phyloP scores from a whole-genome alignment of 2,797 vertebrate genomes.

The Acanthurus tractus region DNA sequence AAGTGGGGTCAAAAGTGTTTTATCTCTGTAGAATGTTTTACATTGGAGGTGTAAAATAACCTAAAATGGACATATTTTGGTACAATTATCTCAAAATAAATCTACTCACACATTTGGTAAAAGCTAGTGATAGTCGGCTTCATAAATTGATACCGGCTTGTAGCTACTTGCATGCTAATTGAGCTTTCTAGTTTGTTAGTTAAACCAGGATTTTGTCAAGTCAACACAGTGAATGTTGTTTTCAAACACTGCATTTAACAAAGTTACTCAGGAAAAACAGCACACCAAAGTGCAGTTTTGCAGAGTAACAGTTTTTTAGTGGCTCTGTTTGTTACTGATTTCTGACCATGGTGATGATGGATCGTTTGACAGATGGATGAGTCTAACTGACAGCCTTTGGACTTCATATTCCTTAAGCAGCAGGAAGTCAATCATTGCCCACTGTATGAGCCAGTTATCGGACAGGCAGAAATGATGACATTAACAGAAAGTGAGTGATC shows the following conservation, averaged over 20 bases:
- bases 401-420: conserved; percentile 63
- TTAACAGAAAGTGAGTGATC: conserved; percentile 77
- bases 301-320: conserved; percentile 32
- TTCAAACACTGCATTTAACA: conserved; percentile 3
- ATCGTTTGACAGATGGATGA: conserved; percentile 49
- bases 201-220: not conserved
- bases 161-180: not conserved
- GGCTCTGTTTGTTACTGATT: conserved; percentile 16
- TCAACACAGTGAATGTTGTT: not conserved
- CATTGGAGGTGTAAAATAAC: no score
- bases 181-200: not conserved
- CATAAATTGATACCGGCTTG: no score
- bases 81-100: not conserved
- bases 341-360: conserved; percentile 26
- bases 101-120: not conserved
- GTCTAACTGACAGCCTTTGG: conserved; percentile 53
- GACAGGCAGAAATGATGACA: conserved; percentile 69
- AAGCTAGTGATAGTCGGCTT: not conserved
- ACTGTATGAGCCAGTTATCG: conserved; percentile 62
- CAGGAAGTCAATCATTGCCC: conserved; percentile 64
- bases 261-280: not conserved
- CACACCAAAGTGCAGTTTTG: conserved; percentile 1
- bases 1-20: not conserved
- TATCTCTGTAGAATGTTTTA: not conserved
- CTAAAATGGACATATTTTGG: no score